Evolutionary conservation across 2,797 vertebrate species (phyloP).

Genomic region (Tragelaphus oryx): DNA sequence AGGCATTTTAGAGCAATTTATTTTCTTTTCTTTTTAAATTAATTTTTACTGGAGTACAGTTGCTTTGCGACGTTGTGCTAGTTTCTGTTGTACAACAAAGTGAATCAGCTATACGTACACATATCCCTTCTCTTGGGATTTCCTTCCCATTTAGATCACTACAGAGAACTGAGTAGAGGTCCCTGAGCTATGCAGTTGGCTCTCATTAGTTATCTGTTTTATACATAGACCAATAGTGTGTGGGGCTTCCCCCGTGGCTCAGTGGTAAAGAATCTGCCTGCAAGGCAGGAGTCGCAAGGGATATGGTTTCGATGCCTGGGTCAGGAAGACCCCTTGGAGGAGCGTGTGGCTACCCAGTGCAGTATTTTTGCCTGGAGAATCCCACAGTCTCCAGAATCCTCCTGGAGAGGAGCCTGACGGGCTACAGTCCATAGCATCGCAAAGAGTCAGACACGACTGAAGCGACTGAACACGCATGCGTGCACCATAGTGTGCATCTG

Average conservation of each 20-base stretch:
- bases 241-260: background rate
- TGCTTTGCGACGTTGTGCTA: background rate
- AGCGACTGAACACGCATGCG: background rate
- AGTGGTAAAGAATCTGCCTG: background rate
- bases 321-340: background rate
- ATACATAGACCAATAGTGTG: background rate
- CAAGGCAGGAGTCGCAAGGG: background rate
- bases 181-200: background rate
- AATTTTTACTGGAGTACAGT: background rate
- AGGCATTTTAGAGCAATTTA: background rate
- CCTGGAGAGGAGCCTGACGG: background rate
- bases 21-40: background rate
- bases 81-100: background rate
- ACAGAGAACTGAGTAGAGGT: background rate
- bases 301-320: background rate
- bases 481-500: rapidly evolving
- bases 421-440: background rate
- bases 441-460: background rate
- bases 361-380: background rate
- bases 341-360: background rate
- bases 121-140: background rate
- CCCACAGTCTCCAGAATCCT: background rate
- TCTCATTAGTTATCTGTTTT: background rate
- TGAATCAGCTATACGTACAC: background rate
- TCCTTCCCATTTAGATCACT: background rate